Evolutionary conservation across 2,113 vertebrate genomes (phyloP).

Genomic region (Pseudorhombus dupliciocellatus): DNA sequence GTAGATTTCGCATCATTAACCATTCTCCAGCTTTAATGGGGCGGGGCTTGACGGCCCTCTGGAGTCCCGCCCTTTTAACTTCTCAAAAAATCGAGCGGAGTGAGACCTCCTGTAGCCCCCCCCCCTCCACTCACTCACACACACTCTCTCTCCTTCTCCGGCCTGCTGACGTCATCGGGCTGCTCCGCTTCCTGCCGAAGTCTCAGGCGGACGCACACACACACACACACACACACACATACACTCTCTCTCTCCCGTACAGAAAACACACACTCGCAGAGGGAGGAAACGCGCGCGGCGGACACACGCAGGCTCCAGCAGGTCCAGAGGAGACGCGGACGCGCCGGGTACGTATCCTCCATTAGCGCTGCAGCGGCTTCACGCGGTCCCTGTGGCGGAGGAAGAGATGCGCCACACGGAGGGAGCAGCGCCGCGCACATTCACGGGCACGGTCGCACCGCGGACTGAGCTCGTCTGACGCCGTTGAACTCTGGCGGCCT

Average conservation of each 20-base stretch:
- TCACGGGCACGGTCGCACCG: neutral
- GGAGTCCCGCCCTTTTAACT: too few relatives aligned
- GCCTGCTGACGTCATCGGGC: conserved; percentile 58
- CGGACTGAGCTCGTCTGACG: too few relatives aligned
- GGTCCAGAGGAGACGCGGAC: conserved; percentile 15
- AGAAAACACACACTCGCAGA: neutral
- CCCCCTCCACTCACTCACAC: conserved; percentile 30
- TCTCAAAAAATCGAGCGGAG: conserved; percentile 15
- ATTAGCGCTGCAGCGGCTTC: neutral
- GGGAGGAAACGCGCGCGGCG: neutral
- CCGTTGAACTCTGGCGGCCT: too few relatives aligned
- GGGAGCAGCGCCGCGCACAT: neutral
- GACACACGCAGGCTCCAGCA: neutral
- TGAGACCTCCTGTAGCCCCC: conserved; percentile 28
- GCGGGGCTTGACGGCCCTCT: too few relatives aligned
- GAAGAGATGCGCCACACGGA: conserved; percentile 30
- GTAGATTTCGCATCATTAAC: too few relatives aligned
- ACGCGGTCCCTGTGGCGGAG: neutral
- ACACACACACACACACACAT: neutral
- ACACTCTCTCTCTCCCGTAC: neutral
- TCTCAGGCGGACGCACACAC: neutral
- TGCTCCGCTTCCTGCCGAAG: conserved; percentile 18
- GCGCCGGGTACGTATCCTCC: conserved; percentile 56
- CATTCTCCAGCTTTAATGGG: too few relatives aligned
- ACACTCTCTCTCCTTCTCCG: neutral